Conservation (phyloP, 2,797 vertebrate genomes). For the Hybognathus amarus region DNA sequence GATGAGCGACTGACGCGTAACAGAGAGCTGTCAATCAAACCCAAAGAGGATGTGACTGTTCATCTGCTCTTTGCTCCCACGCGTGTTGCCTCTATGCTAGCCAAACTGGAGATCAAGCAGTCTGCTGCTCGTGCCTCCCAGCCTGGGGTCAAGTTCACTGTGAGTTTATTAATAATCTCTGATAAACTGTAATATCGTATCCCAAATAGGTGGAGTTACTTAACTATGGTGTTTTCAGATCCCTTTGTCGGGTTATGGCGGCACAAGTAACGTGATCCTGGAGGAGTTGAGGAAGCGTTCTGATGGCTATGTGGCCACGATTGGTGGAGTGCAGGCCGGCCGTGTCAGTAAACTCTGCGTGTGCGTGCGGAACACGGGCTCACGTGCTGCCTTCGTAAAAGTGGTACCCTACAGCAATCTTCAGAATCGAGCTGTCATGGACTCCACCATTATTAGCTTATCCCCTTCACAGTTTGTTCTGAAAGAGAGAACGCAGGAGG, state of each 20-base stretch:
- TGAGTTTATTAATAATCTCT: constrained; percentile 70
- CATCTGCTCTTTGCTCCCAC: constrained; percentile 91
- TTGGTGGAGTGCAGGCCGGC: constrained; percentile 75
- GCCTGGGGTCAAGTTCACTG: constrained; percentile 93
- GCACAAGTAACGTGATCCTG: constrained; percentile 91
- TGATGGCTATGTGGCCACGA: constrained; percentile 82
- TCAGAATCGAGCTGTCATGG: constrained; percentile 75
- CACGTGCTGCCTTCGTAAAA: constrained; percentile 91
- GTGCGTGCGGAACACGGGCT: constrained; percentile 88
- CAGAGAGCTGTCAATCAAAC: constrained; percentile 88
- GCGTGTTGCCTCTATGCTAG: constrained; percentile 89
- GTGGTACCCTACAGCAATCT: constrained; percentile 83
- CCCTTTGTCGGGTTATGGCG: constrained; percentile 94
- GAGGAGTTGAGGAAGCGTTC: constrained; percentile 90
- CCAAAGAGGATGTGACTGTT: constrained; percentile 87
- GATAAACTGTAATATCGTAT: background rate
- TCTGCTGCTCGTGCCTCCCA: constrained; percentile 83
- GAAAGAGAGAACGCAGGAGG: constrained; percentile 89
- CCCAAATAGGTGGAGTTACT: background rate
- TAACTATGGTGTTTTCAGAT: constrained; percentile 76
- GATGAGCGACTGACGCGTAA: constrained; percentile 87
- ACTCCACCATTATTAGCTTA: constrained; percentile 80
- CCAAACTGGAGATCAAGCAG: constrained; percentile 97
- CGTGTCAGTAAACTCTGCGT: constrained; percentile 82
- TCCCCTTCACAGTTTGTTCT: constrained; percentile 92